Evolutionary conservation across 2,113 vertebrate species (phyloP), one percentile per base, ranked within the genome.

Genomic region (Larimichthys polyactis): DNA sequence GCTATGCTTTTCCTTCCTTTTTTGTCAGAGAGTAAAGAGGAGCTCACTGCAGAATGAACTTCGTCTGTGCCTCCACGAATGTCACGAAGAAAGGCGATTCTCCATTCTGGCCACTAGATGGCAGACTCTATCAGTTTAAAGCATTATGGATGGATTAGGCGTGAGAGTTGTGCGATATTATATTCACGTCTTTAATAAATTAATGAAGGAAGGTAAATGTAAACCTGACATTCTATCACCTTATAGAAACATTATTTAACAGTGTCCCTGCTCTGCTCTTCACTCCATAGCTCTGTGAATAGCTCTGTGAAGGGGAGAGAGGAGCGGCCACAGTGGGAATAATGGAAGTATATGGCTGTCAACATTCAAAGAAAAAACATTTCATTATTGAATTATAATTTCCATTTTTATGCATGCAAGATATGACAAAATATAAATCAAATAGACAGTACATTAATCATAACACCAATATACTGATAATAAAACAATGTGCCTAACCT

Each of bases 91-190:
- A n/a, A 29, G 17, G 70, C 29, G 11, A 65, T 44, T 73, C 20
- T 20, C 52, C 15, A 20, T 3, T 24, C 1, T 40, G 72, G 46
- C 84, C 88, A 91, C 84, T 52, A 81, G 86, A 71, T 57, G 79
- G 86, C 46, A 22, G 51, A 43, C 52, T 0, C 7, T 4, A 7
- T 48, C 77, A 14, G 52, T 36, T 1, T 36, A 36, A 11, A 75
- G 22, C 14, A 72, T 49, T 9, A 27, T 15, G 16, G 14, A 58
- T 16, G 17, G 22, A 29, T 4, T 54, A 63, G 55, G 22, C 27
- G 55, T 20, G 5, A 8, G 62, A 17, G 7, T 22, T 75, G 24
- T 36, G 44, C 19, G 19, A 14, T 16, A 9, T 24, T 27, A 10
- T 43, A 19, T 51, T 29, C 16, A 11, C 44, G 36, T 52, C 58